These are phyloP conservation scores for Nettapus auritus DNA, from an alignment of 2,113 vertebrate genomes.

Conservation along the genomic window DNA sequence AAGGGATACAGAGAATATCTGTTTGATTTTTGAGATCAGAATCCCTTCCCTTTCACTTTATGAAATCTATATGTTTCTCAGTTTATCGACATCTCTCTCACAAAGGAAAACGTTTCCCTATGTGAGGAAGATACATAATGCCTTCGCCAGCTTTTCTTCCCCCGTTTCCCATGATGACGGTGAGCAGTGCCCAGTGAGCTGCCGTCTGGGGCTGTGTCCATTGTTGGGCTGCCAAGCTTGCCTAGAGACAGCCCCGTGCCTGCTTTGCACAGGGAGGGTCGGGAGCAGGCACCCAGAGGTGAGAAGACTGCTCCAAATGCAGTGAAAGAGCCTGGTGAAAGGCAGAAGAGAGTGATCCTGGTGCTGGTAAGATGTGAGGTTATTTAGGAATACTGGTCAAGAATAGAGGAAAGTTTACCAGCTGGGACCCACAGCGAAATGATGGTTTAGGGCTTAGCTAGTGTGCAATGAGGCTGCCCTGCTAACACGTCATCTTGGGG, in stretches of 20 bases:
- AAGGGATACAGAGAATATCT: background rate
- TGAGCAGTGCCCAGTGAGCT: background rate
- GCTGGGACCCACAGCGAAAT: background rate
- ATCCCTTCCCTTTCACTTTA: background rate
- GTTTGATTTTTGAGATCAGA: background rate
- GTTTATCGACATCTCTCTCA: background rate
- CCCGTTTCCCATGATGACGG: fast-evolving
- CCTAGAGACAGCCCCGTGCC: background rate
- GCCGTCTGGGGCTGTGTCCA: background rate
- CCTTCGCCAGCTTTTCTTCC: background rate
- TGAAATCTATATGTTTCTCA: background rate
- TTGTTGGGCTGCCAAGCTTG: background rate
- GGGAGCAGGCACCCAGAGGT: background rate
- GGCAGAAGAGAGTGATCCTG: background rate
- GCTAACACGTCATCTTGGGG: background rate
- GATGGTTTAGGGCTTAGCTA: fast-evolving
- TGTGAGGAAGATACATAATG: background rate
- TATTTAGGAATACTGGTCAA: background rate
- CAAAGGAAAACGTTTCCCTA: background rate
- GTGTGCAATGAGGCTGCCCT: background rate
- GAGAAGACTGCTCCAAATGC: background rate
- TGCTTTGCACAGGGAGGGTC: background rate
- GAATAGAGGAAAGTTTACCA: background rate
- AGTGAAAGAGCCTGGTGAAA: background rate
- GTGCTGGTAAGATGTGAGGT: background rate